Evolutionary conservation across 1,140 invertebrate genomes (phyloP).

Genomic region (Pachyrhynchus sulphureomaculatus): DNA sequence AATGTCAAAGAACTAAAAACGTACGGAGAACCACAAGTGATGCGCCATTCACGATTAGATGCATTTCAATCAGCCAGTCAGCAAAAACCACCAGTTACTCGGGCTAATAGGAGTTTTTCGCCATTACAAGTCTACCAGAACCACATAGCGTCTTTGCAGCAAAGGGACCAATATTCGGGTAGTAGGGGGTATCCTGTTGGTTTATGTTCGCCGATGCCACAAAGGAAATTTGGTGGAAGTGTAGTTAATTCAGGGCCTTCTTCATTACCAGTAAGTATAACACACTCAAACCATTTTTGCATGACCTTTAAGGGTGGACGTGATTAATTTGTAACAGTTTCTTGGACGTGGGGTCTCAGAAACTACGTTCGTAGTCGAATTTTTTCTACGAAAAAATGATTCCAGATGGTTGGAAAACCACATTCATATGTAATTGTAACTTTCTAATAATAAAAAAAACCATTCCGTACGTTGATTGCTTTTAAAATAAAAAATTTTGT

Average conservation of each 20-base stretch:
- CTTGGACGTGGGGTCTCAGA: too few relatives aligned
- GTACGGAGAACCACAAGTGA: background rate
- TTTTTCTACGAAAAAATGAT: too few relatives aligned
- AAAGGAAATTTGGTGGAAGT: constrained; percentile 18
- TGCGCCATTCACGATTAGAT: constrained; percentile 28
- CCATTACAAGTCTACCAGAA: constrained; percentile 40
- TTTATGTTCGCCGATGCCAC: constrained; percentile 26
- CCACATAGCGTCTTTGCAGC: constrained; percentile 24
- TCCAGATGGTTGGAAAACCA: too few relatives aligned
- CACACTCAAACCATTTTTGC: too few relatives aligned
- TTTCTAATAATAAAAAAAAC: too few relatives aligned
- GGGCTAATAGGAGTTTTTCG: constrained; percentile 28
- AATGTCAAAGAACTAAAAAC: background rate
- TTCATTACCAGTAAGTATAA: constrained; percentile 23
- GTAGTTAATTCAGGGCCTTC: constrained; percentile 12
- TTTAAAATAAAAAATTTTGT: too few relatives aligned
- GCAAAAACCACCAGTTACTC: background rate
- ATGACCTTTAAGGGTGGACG: too few relatives aligned
- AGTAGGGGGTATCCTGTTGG: constrained; percentile 7
- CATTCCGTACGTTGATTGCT: too few relatives aligned
- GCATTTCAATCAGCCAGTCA: constrained; percentile 14
- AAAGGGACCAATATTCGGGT: constrained; percentile 3
- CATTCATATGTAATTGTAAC: too few relatives aligned
- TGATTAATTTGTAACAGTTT: too few relatives aligned
- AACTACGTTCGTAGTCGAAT: too few relatives aligned